Percentiles rank a stretch among this genome's conserved stretches.
Conservation (phyloP, 92 coral and sea anemone genomes). For the Palythoa grandis region DNA sequence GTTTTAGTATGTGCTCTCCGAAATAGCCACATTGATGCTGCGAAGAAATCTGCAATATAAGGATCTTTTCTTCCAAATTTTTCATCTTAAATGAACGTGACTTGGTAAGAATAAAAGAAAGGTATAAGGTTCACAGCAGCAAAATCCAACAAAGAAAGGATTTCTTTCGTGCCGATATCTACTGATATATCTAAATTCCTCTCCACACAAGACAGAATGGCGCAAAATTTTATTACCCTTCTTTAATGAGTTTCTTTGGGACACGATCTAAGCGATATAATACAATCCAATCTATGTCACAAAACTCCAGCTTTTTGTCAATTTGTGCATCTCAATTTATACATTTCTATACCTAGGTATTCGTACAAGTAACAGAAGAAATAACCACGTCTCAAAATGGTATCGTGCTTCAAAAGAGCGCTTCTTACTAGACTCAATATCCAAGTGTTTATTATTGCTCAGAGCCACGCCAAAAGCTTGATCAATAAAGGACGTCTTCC, state of each 20-base stretch:
- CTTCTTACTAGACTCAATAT: conserved; percentile 16
- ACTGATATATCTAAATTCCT: neutral
- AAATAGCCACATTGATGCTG: neutral
- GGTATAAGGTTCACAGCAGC: neutral
- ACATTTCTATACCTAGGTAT: neutral
- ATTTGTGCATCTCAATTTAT: neutral
- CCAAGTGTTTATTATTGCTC: neutral
- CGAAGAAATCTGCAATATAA: neutral
- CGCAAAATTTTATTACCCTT: conserved; percentile 4
- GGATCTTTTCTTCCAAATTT: neutral
- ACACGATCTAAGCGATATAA: neutral
- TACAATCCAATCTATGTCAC: neutral
- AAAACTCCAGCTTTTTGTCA: neutral
- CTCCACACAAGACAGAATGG: conserved; percentile 16
- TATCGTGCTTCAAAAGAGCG: conserved; percentile 9
- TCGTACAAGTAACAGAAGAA: neutral
- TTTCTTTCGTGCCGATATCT: conserved; percentile 10
- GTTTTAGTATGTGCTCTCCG: neutral
- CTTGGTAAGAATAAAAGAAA: conserved; percentile 2
- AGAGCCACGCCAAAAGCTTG: conserved; percentile 32
- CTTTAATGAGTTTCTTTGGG: conserved; percentile 12
- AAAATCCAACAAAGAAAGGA: neutral
- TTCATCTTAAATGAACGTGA: neutral
- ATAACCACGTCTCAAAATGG: neutral
- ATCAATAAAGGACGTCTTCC: conserved; percentile 17